Evolutionary conservation across 2,797 vertebrate genomes (phyloP).

Genomic region (Spondyliosoma cantharus): DNA sequence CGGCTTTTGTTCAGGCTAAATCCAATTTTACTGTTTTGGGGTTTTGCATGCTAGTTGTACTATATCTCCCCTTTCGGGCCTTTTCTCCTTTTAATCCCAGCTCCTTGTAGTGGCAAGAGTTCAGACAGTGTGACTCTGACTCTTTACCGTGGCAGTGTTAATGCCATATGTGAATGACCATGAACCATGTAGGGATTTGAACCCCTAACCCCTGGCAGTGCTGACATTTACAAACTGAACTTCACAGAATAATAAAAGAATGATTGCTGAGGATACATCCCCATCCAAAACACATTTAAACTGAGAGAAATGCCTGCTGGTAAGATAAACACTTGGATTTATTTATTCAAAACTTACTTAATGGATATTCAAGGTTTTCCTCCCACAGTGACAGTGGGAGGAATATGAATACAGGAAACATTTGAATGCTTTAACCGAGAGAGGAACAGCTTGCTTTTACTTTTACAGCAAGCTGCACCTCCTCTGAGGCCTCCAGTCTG

Average conservation of each 20-base stretch:
- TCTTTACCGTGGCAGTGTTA: conserved; percentile 30
- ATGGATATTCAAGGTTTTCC: conserved; percentile 22
- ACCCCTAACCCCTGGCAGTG: conserved; percentile 31
- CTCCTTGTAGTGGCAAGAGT: conserved; percentile 30
- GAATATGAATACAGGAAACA: conserved; percentile 2
- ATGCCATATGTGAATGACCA: conserved; percentile 42
- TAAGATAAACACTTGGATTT: not conserved
- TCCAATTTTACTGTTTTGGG: conserved; percentile 72
- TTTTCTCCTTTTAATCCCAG: conserved; percentile 59
- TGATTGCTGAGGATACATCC: not conserved
- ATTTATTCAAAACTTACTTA: not conserved
- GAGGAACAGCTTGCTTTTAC: not conserved
- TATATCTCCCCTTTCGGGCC: conserved; percentile 49
- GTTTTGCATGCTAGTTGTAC: conserved; percentile 60
- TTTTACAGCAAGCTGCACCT: not conserved
- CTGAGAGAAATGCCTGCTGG: not conserved
- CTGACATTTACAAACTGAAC: not conserved
- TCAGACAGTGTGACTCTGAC: conserved; percentile 28
- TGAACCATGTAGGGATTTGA: conserved; percentile 45
- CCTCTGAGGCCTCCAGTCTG: not conserved
- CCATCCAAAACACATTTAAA: not conserved
- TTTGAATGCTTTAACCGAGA: conserved; percentile 6
- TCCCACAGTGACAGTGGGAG: not conserved
- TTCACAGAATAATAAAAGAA: conserved; percentile 12
- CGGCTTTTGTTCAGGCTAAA: conserved; percentile 72